Conservation (phyloP, 2,797 vertebrate genomes). For the Trematomus bernacchii region DNA sequence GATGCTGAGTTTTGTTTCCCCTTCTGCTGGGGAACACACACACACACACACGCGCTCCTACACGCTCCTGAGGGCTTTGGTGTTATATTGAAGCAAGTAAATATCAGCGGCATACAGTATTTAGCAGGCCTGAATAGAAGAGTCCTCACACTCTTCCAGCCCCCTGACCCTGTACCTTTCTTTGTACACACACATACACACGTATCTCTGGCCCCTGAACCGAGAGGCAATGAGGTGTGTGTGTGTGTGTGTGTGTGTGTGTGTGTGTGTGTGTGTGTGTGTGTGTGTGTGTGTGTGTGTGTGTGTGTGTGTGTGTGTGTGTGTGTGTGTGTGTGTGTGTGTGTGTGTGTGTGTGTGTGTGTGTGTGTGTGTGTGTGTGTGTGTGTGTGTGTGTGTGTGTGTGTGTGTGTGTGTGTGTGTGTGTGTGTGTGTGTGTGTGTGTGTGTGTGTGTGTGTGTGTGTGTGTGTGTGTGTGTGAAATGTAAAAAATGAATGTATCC, state of each 20-base stretch:
- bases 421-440: constrained; percentile 36
- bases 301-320: constrained; percentile 22
- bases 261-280: constrained; percentile 32
- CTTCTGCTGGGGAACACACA: constrained; percentile 25
- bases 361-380: constrained; percentile 31
- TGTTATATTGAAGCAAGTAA: constrained; percentile 66
- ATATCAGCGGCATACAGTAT: constrained; percentile 69
- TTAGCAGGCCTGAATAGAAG: constrained; percentile 66
- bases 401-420: constrained; percentile 6
- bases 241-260: constrained; percentile 14
- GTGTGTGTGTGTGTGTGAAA: constrained; percentile 36
- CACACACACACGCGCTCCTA: constrained; percentile 15
- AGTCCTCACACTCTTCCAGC: constrained; percentile 53
- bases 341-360: constrained; percentile 32
- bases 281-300: constrained; percentile 31
- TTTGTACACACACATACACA: constrained; percentile 21
- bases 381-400: constrained; percentile 21
- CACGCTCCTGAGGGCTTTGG: constrained; percentile 47
- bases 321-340: constrained; percentile 14
- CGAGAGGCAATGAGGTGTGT: constrained; percentile 46
- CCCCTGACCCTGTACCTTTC: constrained; percentile 63
- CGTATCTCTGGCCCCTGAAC: constrained; percentile 52
- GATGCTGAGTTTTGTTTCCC: constrained; percentile 35
- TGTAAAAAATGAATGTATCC: constrained; percentile 71
- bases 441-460: constrained; percentile 29